Base-by-base conservation (phyloP, 2,888 invertebrate species). In the Troides aeacus region DNA sequence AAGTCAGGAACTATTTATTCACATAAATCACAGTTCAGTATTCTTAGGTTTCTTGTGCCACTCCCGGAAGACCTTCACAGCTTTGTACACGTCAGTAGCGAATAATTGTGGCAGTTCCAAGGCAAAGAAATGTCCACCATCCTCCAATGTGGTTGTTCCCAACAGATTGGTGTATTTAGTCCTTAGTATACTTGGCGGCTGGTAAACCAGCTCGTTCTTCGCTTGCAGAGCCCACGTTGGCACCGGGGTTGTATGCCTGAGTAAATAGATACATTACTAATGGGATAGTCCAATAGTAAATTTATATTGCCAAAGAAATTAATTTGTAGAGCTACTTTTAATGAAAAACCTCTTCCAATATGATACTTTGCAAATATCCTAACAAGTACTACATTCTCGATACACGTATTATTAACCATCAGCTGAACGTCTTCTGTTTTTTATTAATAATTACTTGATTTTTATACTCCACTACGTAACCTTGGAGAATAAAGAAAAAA, bases 101-200 rank as follows among this genome's bases (percentile, higher is more conserved):
- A 97, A 82, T 0, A 94, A 76, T 71, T 93, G 79, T 0, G 97
- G 97, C 69, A 94, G 88, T 84, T 98, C 96, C 64, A 97, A 90
- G 0, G 97, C 96, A 0, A 95, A 94, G 87, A 97, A 97, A 84
- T 98, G 97, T 0, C 97, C 97, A 2, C 96, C 96, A 6, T 93
- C 83, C 0, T 90, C 81, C 72, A 94, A 82, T 62, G 94, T 91
- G 0, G 93, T 94, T 72, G 93, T 93, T 64, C 95, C 94, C 7
- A 96, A 87, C 5, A 97, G 77, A 78, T 96, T 95, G 1, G 79
- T 78, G 79, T 87, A 96, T 75, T 93, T 94, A 1, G 88, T 84
- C 60, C 86, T 84, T 18, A 96, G 76, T 18, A 95, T 81, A 57
- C 85, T 88, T 39, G 95, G 93, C 0, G 95, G 92, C n/a, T 86